Conservation (phyloP, 2,888 invertebrate genomes). For the Microctonus aethiopoides region DNA sequence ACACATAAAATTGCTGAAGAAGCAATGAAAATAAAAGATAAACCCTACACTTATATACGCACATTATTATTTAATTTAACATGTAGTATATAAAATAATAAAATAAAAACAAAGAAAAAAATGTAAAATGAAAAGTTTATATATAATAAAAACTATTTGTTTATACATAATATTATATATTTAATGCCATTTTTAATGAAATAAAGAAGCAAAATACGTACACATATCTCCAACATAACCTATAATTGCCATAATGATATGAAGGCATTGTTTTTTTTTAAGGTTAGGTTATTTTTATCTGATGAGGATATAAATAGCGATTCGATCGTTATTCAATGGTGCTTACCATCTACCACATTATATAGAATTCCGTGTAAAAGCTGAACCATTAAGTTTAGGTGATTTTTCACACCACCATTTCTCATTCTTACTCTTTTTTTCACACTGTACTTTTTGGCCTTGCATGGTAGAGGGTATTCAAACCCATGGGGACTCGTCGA, state of each 20-base stretch:
- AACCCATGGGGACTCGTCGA: constrained; percentile 16
- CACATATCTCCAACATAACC: too few relatives aligned
- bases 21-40: too few relatives aligned
- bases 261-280: too few relatives aligned
- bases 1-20: too few relatives aligned
- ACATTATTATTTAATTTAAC: too few relatives aligned
- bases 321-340: background rate
- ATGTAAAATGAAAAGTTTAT: background rate
- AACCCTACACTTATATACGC: too few relatives aligned
- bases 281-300: background rate
- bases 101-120: background rate
- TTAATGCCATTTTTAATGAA: background rate
- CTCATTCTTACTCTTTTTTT: background rate
- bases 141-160: too few relatives aligned
- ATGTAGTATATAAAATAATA: too few relatives aligned
- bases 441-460: background rate
- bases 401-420: constrained; percentile 22
- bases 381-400: constrained; percentile 28
- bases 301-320: background rate
- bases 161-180: too few relatives aligned
- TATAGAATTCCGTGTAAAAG: background rate
- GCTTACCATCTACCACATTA: background rate
- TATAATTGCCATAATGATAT: too few relatives aligned
- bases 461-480: background rate
- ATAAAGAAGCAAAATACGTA: background rate